Percentiles rank a stretch among this genome's conserved stretches.
Conservation (phyloP, 2,888 invertebrate genomes). For the Lasioglossum leucozonium region DNA sequence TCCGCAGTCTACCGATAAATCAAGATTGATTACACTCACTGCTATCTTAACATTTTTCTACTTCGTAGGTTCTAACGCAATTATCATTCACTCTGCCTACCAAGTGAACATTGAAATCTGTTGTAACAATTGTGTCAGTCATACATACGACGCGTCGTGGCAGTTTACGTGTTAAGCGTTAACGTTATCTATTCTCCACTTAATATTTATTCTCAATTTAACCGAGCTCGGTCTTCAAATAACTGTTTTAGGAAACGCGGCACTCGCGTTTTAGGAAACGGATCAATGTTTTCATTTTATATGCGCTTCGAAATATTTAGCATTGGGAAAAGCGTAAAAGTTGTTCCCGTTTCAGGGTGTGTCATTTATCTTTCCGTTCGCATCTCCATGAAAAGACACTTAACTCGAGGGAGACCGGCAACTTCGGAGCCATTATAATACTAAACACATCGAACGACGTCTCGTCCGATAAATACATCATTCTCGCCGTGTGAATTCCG, state of each 20-base stretch:
- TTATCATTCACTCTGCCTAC: background rate
- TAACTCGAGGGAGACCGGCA: background rate
- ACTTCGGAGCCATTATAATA: background rate
- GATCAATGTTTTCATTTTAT: background rate
- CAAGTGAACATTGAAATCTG: background rate
- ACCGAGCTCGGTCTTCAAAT: background rate
- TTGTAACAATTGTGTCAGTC: background rate
- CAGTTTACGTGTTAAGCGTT: background rate
- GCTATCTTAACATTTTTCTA: background rate
- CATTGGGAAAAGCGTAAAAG: background rate
- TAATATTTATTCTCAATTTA: no score
- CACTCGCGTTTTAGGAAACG: background rate
- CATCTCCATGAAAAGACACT: background rate
- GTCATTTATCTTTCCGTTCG: background rate
- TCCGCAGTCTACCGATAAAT: no score
- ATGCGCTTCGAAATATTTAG: background rate
- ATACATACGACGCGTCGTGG: background rate
- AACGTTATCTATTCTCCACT: no score
- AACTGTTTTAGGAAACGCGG: background rate
- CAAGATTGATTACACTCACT: no score
- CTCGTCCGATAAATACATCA: constrained; percentile 8
- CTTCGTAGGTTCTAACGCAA: background rate
- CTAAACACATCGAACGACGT: background rate
- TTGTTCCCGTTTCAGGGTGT: background rate
- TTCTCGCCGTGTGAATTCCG: background rate